phyloP scores from a whole-genome alignment of 2,797 vertebrate genomes.

The Acridotheres tristis region DNA sequence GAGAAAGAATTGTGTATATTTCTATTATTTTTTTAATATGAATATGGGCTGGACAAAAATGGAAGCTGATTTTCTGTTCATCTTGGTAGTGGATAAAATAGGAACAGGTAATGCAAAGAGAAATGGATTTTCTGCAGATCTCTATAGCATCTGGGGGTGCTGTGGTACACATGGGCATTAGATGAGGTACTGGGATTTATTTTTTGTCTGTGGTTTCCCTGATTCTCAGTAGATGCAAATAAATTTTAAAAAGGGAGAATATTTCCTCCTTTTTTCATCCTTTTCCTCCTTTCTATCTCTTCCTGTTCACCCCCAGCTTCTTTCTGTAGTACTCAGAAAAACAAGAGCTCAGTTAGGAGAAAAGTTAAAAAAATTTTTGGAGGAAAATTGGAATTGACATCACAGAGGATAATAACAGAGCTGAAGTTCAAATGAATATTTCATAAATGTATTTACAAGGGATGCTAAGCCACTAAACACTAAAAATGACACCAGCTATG shows the following conservation, averaged over 20 bases:
- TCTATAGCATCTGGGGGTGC: neutral
- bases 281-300: neutral
- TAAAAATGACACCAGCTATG: constrained; percentile 26
- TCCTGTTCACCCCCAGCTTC: neutral
- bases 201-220: neutral
- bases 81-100: neutral
- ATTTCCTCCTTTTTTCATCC: neutral
- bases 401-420: constrained; percentile 55
- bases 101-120: neutral
- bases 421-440: constrained; percentile 67
- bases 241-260: neutral
- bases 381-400: constrained; percentile 62
- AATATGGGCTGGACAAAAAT: neutral
- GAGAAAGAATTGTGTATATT: neutral
- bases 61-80: neutral
- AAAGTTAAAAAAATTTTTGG: constrained; percentile 38
- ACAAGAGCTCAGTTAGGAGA: neutral
- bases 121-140: neutral
- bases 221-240: neutral
- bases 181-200: neutral
- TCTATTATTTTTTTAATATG: neutral
- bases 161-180: neutral
- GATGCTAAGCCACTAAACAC: constrained; percentile 49
- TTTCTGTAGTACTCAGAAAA: neutral
- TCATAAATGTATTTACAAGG: constrained; percentile 70